Percentiles rank a stretch among this genome's conserved stretches.
Evolutionary conservation across 1,140 invertebrate genomes (phyloP).

Genomic region (Sitobion miscanthi): DNA sequence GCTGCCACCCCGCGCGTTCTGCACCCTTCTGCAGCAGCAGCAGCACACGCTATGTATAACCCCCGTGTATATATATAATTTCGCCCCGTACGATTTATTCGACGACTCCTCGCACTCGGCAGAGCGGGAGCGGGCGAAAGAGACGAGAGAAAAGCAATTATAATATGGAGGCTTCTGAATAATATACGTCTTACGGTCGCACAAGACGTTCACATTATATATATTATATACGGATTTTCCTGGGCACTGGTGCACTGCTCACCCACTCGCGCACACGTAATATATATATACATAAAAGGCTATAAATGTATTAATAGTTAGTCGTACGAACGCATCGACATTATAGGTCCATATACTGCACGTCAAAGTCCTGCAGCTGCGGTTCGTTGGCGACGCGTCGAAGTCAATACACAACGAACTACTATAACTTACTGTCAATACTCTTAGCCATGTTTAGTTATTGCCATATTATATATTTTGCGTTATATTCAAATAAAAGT

Average conservation of each 20-base stretch:
- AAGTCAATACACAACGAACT: neutral
- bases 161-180: neutral
- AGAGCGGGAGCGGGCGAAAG: neutral
- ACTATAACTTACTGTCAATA: neutral
- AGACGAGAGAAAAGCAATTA: neutral
- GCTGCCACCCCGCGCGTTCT: neutral
- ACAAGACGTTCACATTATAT: neutral
- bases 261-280: neutral
- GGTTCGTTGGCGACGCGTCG: too few species aligned
- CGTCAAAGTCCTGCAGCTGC: neutral
- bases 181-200: neutral
- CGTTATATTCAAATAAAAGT: neutral
- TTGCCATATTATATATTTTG: neutral
- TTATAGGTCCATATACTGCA: neutral
- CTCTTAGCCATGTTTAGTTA: neutral
- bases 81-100: slow-evolving; percentile 12
- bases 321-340: neutral
- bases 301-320: neutral
- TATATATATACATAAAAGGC: neutral
- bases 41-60: neutral
- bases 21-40: neutral
- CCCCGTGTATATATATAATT: neutral
- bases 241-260: neutral
- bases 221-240: neutral
- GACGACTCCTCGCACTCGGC: neutral